phyloP scores from a whole-genome alignment of 2,888 invertebrate species.

The Lasioglossum oenotherae region DNA sequence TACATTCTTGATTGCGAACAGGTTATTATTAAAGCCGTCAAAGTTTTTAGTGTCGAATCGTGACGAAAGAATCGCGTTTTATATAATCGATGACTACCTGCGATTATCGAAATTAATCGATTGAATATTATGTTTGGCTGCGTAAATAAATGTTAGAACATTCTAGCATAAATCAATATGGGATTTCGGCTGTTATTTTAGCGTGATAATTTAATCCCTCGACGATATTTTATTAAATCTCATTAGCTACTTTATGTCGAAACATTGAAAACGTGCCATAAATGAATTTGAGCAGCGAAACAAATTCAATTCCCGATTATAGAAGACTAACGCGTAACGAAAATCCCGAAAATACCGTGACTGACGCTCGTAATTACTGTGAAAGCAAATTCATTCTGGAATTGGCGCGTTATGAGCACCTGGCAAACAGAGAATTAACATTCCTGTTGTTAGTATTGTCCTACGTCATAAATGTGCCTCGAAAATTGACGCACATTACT shows the following conservation, averaged over 20 bases:
- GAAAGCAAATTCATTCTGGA: slow-evolving; percentile 33
- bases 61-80: background rate
- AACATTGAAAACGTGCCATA: background rate
- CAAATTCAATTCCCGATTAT: slow-evolving; percentile 37
- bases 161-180: background rate
- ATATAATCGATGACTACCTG: background rate
- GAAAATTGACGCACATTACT: slow-evolving; percentile 1
- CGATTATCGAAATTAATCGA: background rate
- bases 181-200: background rate
- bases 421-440: slow-evolving; percentile 31
- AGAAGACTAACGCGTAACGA: slow-evolving; percentile 1
- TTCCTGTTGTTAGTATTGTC: slow-evolving; percentile 21
- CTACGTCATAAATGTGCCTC: background rate
- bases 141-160: background rate
- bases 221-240: background rate
- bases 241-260: background rate
- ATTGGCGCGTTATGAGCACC: slow-evolving; percentile 11
- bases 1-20: background rate
- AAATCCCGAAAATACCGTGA: background rate
- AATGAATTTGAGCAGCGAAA: background rate
- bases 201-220: background rate
- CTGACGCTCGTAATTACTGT: slow-evolving; percentile 36
- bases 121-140: background rate
- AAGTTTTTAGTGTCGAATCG: background rate
- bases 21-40: too few species aligned